Percentiles rank a stretch among this genome's conserved stretches.
Evolutionary conservation across 1,140 invertebrate species (phyloP).

Genomic region (Solenopsis invicta): DNA sequence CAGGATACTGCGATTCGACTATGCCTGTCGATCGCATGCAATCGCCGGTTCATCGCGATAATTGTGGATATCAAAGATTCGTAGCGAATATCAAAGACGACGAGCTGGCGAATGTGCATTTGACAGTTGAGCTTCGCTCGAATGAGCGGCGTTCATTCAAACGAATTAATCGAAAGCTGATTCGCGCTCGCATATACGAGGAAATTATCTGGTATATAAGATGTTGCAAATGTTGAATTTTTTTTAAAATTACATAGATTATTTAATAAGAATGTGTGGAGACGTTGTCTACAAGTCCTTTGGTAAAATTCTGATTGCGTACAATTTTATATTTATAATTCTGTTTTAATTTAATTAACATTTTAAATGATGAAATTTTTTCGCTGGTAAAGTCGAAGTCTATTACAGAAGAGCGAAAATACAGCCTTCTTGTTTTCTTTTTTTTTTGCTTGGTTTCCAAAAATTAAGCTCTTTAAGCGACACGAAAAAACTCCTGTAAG

Average conservation of each 20-base stretch:
- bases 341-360: background rate
- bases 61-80: constrained; percentile 68
- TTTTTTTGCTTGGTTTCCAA: constrained; percentile 27
- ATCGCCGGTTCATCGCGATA: constrained; percentile 61
- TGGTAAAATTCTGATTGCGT: background rate
- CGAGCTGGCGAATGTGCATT: constrained; percentile 18
- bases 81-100: constrained; percentile 53
- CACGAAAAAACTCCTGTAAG: constrained; percentile 3
- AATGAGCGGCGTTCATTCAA: background rate
- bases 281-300: background rate
- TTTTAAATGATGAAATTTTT: background rate
- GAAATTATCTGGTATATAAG: background rate
- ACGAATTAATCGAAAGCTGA: constrained; percentile 3
- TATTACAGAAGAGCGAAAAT: background rate
- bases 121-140: background rate
- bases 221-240: background rate
- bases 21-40: constrained; percentile 66
- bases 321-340: background rate
- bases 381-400: background rate
- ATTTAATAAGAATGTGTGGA: background rate
- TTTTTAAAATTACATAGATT: background rate
- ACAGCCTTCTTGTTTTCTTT: background rate
- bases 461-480: constrained; percentile 12
- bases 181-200: background rate
- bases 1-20: constrained; percentile 49